Conservation (phyloP, 2,797 vertebrate genomes). For the Phrynocephalus vlangalii region DNA sequence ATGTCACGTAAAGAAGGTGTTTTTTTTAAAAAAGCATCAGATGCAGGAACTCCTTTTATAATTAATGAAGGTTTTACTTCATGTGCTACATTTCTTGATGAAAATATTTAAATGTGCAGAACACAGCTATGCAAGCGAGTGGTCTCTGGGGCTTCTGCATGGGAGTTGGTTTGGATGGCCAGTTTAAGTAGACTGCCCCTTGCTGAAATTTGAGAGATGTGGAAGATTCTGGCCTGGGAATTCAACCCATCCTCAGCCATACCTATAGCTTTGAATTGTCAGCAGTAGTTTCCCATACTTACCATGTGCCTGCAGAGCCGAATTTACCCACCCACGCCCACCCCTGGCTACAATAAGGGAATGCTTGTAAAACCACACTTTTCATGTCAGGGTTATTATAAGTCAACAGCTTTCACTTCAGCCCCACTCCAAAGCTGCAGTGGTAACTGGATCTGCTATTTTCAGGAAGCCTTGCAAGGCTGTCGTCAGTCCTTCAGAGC, state of each 20-base stretch:
- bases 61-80: not conserved
- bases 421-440: not conserved
- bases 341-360: too few relatives aligned
- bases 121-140: not conserved
- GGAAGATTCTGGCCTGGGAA: not conserved
- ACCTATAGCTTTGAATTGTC: not conserved
- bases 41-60: not conserved
- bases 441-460: not conserved
- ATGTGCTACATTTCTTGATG: not conserved
- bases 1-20: not conserved
- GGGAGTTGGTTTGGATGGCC: not conserved
- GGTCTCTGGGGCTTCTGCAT: not conserved
- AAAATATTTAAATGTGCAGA: not conserved
- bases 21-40: too few relatives aligned
- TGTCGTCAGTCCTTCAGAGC: not conserved
- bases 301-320: too few relatives aligned
- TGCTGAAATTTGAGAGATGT: not conserved
- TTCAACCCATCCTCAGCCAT: too few relatives aligned
- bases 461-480: not conserved
- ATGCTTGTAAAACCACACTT: too few relatives aligned
- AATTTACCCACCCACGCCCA: too few relatives aligned
- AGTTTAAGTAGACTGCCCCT: not conserved
- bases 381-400: not conserved
- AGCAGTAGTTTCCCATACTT: not conserved
- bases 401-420: not conserved